phyloP scores from a whole-genome alignment of 53 echinoderm and acorn worm genomes.

The Temnopleurus reevesii region DNA sequence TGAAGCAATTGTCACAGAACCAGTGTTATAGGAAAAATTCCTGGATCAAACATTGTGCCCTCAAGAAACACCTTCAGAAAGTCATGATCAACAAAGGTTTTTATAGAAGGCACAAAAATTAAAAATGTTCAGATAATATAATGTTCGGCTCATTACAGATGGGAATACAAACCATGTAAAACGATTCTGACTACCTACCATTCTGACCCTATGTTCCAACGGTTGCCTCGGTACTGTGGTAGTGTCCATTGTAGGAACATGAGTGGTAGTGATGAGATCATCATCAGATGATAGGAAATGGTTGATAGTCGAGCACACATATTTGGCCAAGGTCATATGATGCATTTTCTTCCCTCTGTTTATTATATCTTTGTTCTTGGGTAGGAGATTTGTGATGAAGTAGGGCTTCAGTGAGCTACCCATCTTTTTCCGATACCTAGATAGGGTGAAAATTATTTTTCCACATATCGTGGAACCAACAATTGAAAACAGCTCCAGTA shows the following conservation, averaged over 20 bases:
- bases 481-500: too few species aligned
- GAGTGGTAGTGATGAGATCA: constrained; percentile 75
- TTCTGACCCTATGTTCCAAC: constrained; percentile 54
- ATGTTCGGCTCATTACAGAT: too few species aligned
- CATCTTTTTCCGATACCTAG: constrained; percentile 73
- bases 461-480: too few species aligned
- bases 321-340: constrained; percentile 66
- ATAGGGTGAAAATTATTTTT: too few species aligned
- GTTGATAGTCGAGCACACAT: constrained; percentile 71
- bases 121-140: too few species aligned
- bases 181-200: constrained; percentile 70
- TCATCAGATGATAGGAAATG: constrained; percentile 71
- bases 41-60: too few species aligned
- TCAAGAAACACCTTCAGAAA: too few species aligned
- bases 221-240: neutral
- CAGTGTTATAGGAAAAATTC: too few species aligned
- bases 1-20: too few species aligned
- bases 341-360: constrained; percentile 36
- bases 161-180: too few species aligned
- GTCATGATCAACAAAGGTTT: too few species aligned
- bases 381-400: constrained; percentile 60
- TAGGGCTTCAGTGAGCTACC: constrained; percentile 57
- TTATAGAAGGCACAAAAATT: too few species aligned
- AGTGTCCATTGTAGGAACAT: constrained; percentile 61
- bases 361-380: neutral